Evolutionary conservation across 2,888 invertebrate species (phyloP).

Genomic region (Merodon equestris): DNA sequence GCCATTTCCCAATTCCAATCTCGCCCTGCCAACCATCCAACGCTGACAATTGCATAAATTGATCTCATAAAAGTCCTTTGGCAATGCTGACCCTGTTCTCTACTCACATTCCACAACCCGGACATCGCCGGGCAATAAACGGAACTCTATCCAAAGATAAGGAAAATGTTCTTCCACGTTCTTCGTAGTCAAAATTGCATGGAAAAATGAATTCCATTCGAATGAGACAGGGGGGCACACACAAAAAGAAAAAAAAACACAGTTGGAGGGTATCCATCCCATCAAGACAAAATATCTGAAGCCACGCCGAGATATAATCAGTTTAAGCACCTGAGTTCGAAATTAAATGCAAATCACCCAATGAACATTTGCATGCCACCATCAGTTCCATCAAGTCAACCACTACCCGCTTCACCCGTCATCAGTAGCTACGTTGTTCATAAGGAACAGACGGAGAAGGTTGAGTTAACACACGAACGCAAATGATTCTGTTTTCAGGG

Average conservation of each 20-base stretch:
- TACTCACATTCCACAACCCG: background rate
- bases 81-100: slow-evolving; percentile 58
- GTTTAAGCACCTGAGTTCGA: slow-evolving; percentile 67
- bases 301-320: slow-evolving; percentile 54
- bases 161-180: slow-evolving; percentile 45
- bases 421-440: too few relatives aligned
- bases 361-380: slow-evolving; percentile 65
- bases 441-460: too few relatives aligned
- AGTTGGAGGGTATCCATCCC: slow-evolving; percentile 5
- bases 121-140: slow-evolving; percentile 21
- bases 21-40: slow-evolving; percentile 47
- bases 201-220: slow-evolving; percentile 7
- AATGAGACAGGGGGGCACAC: slow-evolving; percentile 39
- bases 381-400: too few relatives aligned
- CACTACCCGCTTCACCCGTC: too few relatives aligned
- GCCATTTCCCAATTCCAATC: slow-evolving; percentile 58
- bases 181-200: slow-evolving; percentile 53
- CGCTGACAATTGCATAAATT: slow-evolving; percentile 66
- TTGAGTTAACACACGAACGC: too few relatives aligned
- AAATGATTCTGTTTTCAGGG: too few relatives aligned
- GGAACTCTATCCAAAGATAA: slow-evolving; percentile 51
- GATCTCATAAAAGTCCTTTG: slow-evolving; percentile 57
- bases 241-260: too few relatives aligned
- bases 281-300: slow-evolving; percentile 29
- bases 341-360: slow-evolving; percentile 68